These are phyloP conservation scores for Ostrea edulis DNA, from an alignment of 1,140 invertebrate species.

Conservation along the genomic window DNA sequence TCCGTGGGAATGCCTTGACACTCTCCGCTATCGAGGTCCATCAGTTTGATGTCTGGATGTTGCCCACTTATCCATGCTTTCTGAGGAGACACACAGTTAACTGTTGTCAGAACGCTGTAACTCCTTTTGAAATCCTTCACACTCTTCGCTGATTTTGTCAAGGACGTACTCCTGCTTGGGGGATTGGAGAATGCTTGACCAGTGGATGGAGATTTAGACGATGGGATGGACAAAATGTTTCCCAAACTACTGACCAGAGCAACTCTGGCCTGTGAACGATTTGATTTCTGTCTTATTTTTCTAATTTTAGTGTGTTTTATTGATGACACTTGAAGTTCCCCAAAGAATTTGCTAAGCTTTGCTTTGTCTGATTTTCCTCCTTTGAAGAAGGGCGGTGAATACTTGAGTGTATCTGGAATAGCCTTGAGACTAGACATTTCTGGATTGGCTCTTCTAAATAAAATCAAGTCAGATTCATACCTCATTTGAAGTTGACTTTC, in stretches of 20 bases:
- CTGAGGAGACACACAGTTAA: conserved; percentile 4
- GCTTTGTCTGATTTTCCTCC: not conserved
- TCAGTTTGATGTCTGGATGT: not conserved
- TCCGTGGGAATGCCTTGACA: not conserved
- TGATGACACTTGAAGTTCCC: not conserved
- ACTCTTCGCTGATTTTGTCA: conserved; percentile 11
- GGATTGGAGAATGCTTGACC: not conserved
- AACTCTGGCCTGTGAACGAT: not conserved
- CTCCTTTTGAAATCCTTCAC: conserved; percentile 5
- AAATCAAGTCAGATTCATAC: conserved; percentile 22
- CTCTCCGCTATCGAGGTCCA: conserved; percentile 6
- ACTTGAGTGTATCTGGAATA: not conserved
- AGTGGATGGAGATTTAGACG: not conserved
- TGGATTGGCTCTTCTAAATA: not conserved
- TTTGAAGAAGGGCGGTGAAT: conserved; percentile 9
- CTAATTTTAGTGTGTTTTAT: conserved; percentile 1
- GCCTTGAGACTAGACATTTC: not conserved
- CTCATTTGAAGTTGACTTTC: not conserved
- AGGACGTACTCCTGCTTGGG: not conserved
- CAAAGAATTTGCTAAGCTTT: conserved; percentile 1
- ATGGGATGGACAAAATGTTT: not conserved
- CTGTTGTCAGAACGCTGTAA: not conserved
- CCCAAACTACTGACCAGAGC: not conserved
- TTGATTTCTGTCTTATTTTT: conserved; percentile 10
- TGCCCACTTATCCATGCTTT: conserved; percentile 24